Evolutionary conservation across 1,140 invertebrate species (phyloP).

Genomic region (Procambarus clarkii): DNA sequence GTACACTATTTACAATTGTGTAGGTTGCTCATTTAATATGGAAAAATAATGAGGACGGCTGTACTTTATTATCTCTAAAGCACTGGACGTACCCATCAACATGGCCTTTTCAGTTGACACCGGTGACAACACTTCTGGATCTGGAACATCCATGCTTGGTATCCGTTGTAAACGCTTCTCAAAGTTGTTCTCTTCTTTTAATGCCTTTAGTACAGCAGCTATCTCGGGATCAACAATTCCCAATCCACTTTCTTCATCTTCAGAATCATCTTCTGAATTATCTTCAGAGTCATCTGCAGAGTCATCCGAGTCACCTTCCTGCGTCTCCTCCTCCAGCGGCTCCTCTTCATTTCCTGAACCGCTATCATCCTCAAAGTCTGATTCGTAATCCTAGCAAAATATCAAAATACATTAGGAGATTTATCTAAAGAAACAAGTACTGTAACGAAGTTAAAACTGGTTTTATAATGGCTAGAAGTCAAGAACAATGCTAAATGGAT

Average conservation of each 20-base stretch:
- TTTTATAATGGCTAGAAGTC: background rate
- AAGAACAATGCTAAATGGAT: background rate
- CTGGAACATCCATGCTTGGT: constrained; percentile 30
- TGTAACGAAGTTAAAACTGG: background rate
- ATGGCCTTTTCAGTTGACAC: background rate
- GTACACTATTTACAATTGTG: too few species aligned
- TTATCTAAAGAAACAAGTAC: background rate
- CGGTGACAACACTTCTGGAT: background rate
- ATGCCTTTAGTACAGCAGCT: constrained; percentile 35
- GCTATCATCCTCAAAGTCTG: constrained; percentile 78
- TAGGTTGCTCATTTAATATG: too few species aligned
- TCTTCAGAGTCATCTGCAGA: constrained; percentile 45
- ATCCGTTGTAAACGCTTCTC: constrained; percentile 52
- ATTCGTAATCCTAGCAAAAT: constrained; percentile 77
- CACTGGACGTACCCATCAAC: background rate
- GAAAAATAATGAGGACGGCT: too few species aligned
- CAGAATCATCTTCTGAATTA: constrained; percentile 59
- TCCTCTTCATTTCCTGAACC: constrained; percentile 54
- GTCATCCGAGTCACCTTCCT: constrained; percentile 30
- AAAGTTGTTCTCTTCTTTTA: constrained; percentile 75
- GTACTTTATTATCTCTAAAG: too few species aligned
- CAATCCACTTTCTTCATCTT: constrained; percentile 73
- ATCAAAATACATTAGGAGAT: background rate
- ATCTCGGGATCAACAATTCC: constrained; percentile 38
- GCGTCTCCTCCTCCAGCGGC: too few species aligned